Percentiles rank a stretch among this genome's conserved stretches.
Conservation (phyloP, 2,888 invertebrate genomes). For the Eupithecia inturbata region DNA sequence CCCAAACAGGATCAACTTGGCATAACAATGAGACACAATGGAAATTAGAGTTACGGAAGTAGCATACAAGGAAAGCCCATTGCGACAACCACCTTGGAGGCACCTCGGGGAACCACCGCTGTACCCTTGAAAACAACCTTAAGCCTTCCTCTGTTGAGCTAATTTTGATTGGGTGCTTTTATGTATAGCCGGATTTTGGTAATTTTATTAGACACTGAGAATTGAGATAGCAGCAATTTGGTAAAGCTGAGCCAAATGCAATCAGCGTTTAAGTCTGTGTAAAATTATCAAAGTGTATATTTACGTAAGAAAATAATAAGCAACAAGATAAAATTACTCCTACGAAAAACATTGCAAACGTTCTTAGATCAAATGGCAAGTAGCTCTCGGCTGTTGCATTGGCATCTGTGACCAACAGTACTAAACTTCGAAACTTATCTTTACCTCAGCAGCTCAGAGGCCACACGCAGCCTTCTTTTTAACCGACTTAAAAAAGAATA, state of each 20-base stretch:
- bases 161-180: conserved; percentile 12
- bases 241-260: not conserved
- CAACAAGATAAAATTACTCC: not conserved
- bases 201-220: not conserved
- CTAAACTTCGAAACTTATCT: not conserved
- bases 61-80: conserved; percentile 68
- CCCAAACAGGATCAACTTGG: conserved; percentile 49
- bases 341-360: not conserved
- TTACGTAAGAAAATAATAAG: not conserved
- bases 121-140: conserved; percentile 59
- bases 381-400: not conserved
- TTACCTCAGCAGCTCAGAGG: too few species aligned
- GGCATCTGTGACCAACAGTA: not conserved
- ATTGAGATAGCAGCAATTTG: not conserved
- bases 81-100: conserved; percentile 55
- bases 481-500: too few species aligned
- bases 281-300: not conserved
- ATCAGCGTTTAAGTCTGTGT: not conserved
- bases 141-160: conserved; percentile 24
- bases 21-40: conserved; percentile 56
- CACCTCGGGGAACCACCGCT: conserved; percentile 57
- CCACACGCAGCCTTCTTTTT: too few species aligned
- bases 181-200: conserved; percentile 1
- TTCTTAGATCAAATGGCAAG: not conserved
- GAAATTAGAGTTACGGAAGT: conserved; percentile 61